Conservation (phyloP, 2,113 vertebrate genomes). For the Varanus komodoensis region DNA sequence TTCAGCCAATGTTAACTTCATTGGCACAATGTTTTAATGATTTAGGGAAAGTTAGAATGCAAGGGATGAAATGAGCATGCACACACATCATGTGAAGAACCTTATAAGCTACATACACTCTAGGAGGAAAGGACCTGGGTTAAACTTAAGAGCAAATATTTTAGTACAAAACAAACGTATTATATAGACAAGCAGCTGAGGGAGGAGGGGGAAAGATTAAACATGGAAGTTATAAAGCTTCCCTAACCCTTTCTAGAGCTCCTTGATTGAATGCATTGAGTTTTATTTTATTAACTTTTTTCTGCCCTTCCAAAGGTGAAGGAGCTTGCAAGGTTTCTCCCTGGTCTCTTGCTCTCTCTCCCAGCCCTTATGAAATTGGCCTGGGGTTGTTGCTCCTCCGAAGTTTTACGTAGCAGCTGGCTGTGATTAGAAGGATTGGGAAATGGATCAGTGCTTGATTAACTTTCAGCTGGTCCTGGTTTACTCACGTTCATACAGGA, state of each 20-base stretch:
- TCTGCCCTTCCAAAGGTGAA: slow-evolving; percentile 76
- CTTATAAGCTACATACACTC: slow-evolving; percentile 48
- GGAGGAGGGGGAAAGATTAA: slow-evolving; percentile 76
- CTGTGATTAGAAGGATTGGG: slow-evolving; percentile 81
- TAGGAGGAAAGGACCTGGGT: slow-evolving; percentile 71
- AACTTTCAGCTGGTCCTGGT: slow-evolving; percentile 81
- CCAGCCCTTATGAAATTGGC: slow-evolving; percentile 63
- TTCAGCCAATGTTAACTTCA: slow-evolving; percentile 62
- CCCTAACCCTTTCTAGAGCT: slow-evolving; percentile 64
- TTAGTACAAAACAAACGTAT: slow-evolving; percentile 74
- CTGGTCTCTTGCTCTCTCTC: not conserved
- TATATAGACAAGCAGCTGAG: slow-evolving; percentile 71
- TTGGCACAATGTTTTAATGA: slow-evolving; percentile 55
- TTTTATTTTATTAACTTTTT: slow-evolving; percentile 85
- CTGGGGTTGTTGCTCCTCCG: slow-evolving; percentile 70
- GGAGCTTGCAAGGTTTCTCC: slow-evolving; percentile 56
- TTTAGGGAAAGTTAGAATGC: slow-evolving; percentile 71
- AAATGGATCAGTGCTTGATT: slow-evolving; percentile 82
- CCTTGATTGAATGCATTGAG: slow-evolving; percentile 78
- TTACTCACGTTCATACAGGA: slow-evolving; percentile 81
- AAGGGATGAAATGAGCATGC: slow-evolving; percentile 55
- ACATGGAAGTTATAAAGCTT: slow-evolving; percentile 68
- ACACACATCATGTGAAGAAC: slow-evolving; percentile 44
- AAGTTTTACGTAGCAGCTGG: slow-evolving; percentile 81
- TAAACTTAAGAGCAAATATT: slow-evolving; percentile 70